These are phyloP conservation scores for Salvator merianae DNA, from an alignment of 2,113 vertebrate genomes.

Conservation along the genomic window DNA sequence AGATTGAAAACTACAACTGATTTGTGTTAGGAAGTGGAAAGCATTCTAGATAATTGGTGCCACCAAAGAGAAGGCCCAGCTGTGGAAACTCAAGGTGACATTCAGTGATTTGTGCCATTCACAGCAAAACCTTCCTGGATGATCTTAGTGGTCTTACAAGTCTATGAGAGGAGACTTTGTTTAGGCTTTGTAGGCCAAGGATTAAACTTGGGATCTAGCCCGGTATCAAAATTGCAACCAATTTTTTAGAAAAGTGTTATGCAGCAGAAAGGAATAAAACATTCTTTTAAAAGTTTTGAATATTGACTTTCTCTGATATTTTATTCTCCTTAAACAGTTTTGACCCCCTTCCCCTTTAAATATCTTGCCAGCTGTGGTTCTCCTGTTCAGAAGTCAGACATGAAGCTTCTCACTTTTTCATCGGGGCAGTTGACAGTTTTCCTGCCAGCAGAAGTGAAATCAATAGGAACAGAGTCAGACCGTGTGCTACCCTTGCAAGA, in stretches of 20 bases:
- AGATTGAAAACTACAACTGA: no score
- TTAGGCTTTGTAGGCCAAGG: no score
- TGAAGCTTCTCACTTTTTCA: slow-evolving; percentile 79
- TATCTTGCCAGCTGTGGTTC: slow-evolving; percentile 86
- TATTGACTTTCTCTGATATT: slow-evolving; percentile 11
- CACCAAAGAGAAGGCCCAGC: neutral
- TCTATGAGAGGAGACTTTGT: no score
- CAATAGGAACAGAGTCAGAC: slow-evolving; percentile 84
- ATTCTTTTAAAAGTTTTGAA: slow-evolving; percentile 23
- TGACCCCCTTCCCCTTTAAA: neutral
- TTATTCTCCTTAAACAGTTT: neutral
- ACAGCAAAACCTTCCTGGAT: neutral
- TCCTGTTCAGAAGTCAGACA: slow-evolving; percentile 75
- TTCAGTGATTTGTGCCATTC: no score
- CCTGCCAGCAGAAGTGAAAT: slow-evolving; percentile 91
- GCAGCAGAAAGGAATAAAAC: neutral
- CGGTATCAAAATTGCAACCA: no score
- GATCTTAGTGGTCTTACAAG: neutral
- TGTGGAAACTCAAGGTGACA: no score
- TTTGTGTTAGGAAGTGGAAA: no score
- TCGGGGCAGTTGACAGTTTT: slow-evolving; percentile 81
- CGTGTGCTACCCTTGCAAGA: slow-evolving; percentile 90
- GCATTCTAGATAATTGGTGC: neutral
- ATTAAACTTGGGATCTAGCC: no score
- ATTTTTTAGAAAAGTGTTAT: no score